These are phyloP conservation scores for Andrena bicolor DNA, from an alignment of 2,888 invertebrate genomes.

Conservation along the genomic window DNA sequence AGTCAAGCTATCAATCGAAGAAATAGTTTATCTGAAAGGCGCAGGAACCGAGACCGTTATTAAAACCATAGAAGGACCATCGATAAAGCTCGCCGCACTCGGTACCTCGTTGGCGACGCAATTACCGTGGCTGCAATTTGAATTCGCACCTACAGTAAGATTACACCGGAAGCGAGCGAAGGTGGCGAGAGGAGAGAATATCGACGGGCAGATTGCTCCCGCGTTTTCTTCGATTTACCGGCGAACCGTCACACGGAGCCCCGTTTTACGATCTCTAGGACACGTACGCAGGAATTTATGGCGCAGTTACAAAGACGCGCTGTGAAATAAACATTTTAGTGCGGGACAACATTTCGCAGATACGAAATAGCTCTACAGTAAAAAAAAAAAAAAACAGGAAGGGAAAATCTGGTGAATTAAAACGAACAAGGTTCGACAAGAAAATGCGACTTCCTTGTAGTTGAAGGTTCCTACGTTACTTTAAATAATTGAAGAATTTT, in stretches of 20 bases:
- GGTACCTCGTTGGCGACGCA: conserved; percentile 39
- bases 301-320: conserved; percentile 16
- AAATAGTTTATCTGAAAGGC: background rate
- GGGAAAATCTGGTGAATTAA: background rate
- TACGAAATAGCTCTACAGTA: background rate
- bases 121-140: conserved; percentile 54
- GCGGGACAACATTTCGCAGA: conserved; percentile 10
- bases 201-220: conserved; percentile 65
- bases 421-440: too few species aligned
- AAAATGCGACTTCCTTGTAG: background rate
- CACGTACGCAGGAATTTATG: conserved; percentile 51
- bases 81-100: conserved; percentile 28
- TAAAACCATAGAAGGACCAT: conserved; percentile 29
- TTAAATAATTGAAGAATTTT: background rate
- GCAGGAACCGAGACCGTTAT: conserved; percentile 20
- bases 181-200: conserved; percentile 50
- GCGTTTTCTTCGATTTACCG: conserved; percentile 52
- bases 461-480: background rate
- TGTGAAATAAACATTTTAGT: conserved; percentile 56
- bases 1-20: background rate
- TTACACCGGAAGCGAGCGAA: conserved; percentile 36
- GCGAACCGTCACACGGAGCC: conserved; percentile 33
- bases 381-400: too few species aligned
- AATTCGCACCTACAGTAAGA: conserved; percentile 40
- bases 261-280: conserved; percentile 50